phyloP scores from a whole-genome alignment of 2,113 vertebrate genomes.

The Ailuropoda melanoleuca region DNA sequence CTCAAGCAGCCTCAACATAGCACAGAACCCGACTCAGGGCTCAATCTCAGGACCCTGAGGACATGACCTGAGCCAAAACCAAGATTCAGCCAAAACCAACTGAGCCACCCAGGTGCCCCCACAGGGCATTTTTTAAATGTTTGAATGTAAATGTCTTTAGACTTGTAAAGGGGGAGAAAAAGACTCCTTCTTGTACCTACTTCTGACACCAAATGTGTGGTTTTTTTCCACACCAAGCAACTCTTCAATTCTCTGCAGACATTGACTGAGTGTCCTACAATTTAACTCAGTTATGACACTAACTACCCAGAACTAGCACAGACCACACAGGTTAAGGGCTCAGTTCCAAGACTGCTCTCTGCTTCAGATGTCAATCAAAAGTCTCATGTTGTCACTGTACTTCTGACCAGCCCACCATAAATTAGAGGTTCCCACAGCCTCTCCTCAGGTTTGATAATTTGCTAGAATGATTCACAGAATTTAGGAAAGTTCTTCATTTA shows the following conservation, averaged over 20 bases:
- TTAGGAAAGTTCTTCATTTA: neutral
- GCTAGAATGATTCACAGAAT: neutral
- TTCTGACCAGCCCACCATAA: neutral
- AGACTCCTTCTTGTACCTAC: neutral
- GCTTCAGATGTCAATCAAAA: neutral
- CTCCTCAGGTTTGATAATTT: neutral
- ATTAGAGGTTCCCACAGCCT: neutral
- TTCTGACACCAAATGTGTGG: neutral
- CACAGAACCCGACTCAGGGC: neutral
- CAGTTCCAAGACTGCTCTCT: neutral
- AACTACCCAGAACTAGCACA: neutral
- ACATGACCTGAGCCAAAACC: neutral
- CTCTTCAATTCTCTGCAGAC: neutral
- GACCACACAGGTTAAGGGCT: neutral
- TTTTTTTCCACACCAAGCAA: neutral
- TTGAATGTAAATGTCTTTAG: neutral
- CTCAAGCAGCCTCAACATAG: neutral
- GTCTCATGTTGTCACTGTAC: neutral
- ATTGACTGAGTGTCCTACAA: neutral
- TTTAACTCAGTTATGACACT: neutral
- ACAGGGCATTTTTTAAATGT: neutral
- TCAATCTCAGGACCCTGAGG: neutral
- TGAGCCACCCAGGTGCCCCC: neutral
- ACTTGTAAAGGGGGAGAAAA: neutral
- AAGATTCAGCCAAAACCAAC: neutral